These are phyloP conservation scores for Heliothis peltigera DNA, from an alignment of 2,888 invertebrate genomes.

Conservation along the genomic window DNA sequence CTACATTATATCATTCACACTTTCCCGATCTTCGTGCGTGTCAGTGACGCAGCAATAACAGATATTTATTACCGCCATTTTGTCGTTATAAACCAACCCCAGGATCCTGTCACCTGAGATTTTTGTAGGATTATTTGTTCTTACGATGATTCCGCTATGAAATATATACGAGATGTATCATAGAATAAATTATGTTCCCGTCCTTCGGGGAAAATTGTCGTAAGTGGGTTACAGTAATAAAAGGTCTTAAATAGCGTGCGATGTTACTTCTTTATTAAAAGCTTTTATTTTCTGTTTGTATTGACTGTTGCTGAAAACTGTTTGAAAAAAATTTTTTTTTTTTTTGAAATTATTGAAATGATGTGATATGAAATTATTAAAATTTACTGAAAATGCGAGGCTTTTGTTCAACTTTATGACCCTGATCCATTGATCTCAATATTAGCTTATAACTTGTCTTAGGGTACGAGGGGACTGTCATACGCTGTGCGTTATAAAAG, in stretches of 20 bases:
- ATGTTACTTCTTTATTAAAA: not conserved
- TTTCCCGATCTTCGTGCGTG: constrained; percentile 62
- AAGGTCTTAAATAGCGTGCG: constrained; percentile 9
- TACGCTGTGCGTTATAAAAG: too few species aligned
- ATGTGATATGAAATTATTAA: too few species aligned
- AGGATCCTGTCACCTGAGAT: constrained; percentile 57
- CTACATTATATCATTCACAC: constrained; percentile 63
- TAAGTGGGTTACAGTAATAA: constrained; percentile 18
- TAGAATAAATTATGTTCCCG: constrained; percentile 39
- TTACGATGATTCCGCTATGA: constrained; percentile 35
- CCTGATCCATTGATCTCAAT: too few species aligned
- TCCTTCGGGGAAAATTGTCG: constrained; percentile 25
- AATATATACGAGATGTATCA: constrained; percentile 48
- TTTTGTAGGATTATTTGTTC: constrained; percentile 55
- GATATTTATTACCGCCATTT: constrained; percentile 68
- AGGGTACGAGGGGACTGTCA: too few species aligned
- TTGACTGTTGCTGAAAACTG: not conserved
- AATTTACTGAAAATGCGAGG: too few species aligned
- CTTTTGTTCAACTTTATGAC: too few species aligned
- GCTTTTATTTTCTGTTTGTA: not conserved
- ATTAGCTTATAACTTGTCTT: too few species aligned
- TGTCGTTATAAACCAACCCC: constrained; percentile 49
- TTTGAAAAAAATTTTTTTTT: too few species aligned
- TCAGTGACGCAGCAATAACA: constrained; percentile 67
- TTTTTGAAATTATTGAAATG: too few species aligned